Conservation (phyloP, 2,797 vertebrate species). For the Pangasius sanitwongsei region DNA sequence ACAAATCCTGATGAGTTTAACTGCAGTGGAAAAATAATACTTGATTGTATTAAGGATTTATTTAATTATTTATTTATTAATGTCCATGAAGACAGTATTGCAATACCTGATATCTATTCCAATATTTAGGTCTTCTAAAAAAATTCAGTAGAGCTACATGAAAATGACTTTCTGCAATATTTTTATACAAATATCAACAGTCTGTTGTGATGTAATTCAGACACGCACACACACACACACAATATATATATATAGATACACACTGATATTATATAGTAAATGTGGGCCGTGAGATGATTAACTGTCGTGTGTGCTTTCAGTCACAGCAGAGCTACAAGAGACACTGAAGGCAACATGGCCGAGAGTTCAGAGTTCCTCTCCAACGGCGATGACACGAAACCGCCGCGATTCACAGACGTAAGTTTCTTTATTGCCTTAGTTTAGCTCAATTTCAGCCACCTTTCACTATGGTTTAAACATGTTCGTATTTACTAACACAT, state of each 20-base stretch:
- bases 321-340: conserved; percentile 76
- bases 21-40: not conserved
- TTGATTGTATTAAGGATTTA: not conserved
- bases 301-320: conserved; percentile 49
- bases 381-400: conserved; percentile 80
- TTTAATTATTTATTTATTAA: too few species aligned
- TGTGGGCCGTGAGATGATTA: not conserved
- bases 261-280: not conserved
- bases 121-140: not conserved
- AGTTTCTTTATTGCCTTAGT: conserved; percentile 57
- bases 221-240: not conserved
- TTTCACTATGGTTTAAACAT: not conserved
- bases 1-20: not conserved
- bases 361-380: conserved; percentile 88
- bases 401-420: conserved; percentile 89
- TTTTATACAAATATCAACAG: not conserved
- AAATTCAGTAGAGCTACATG: not conserved
- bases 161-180: not conserved
- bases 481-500: not conserved
- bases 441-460: not conserved
- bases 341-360: conserved; percentile 69
- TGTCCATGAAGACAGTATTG: not conserved
- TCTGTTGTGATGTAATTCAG: not conserved
- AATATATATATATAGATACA: not conserved
- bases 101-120: not conserved